Percentiles rank a stretch among this genome's conserved stretches.
phyloP scores from a whole-genome alignment of 2,888 invertebrate genomes.

The Aspidapion aeneum region DNA sequence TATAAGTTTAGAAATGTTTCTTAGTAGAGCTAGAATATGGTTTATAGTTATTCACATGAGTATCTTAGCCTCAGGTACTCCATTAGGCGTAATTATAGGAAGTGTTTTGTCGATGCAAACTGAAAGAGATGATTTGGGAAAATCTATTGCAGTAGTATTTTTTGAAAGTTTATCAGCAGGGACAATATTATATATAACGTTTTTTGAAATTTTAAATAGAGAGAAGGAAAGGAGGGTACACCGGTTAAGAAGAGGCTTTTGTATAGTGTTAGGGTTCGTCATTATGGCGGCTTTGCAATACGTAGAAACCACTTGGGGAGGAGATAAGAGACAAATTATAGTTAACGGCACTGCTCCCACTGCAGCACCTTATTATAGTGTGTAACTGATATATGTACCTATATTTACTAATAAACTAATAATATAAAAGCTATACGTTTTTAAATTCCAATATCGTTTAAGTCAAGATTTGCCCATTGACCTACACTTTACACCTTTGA shows the following conservation, averaged over 20 bases:
- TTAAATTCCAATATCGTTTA: too few relatives aligned
- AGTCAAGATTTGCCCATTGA: too few relatives aligned
- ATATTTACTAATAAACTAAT: too few relatives aligned
- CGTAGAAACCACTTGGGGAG: constrained; percentile 24
- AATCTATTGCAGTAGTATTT: constrained; percentile 45
- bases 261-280: constrained; percentile 44
- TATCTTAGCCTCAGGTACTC: constrained; percentile 50
- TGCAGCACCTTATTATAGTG: too few relatives aligned
- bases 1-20: constrained; percentile 51
- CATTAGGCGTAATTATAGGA: constrained; percentile 51
- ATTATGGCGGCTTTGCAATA: constrained; percentile 43
- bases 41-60: constrained; percentile 48
- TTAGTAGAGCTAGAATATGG: constrained; percentile 44
- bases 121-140: constrained; percentile 41
- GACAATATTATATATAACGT: constrained; percentile 52
- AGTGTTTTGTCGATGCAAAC: constrained; percentile 46
- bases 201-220: constrained; percentile 51
- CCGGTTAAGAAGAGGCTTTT: constrained; percentile 40
- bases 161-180: constrained; percentile 52
- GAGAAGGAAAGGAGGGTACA: constrained; percentile 45
- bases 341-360: neutral
- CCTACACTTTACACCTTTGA: too few relatives aligned
- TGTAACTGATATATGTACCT: too few relatives aligned
- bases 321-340: neutral
- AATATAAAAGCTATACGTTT: too few relatives aligned